phyloP scores from a whole-genome alignment of 2,888 invertebrate genomes.

The Eristalis pertinax region DNA sequence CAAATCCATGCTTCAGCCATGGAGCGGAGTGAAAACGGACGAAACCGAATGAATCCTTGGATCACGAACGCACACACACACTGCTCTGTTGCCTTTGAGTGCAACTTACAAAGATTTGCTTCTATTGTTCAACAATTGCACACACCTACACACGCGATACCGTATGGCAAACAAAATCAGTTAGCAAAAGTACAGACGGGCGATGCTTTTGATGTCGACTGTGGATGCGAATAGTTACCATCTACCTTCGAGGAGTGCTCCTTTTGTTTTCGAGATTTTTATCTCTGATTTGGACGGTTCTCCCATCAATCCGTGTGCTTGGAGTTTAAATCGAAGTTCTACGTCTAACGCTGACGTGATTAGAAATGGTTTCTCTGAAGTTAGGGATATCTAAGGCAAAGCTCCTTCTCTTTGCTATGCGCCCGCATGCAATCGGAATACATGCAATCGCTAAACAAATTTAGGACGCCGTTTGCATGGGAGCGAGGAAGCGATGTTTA shows the following conservation, averaged over 20 bases:
- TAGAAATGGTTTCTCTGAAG: constrained; percentile 30
- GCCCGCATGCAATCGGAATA: not conserved
- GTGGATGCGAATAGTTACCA: not conserved
- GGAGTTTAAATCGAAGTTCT: constrained; percentile 59
- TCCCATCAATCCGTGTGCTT: constrained; percentile 47
- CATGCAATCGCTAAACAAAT: not conserved
- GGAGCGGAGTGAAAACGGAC: constrained; percentile 47
- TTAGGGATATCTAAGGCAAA: not conserved
- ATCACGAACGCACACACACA: constrained; percentile 21
- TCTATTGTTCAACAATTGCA: constrained; percentile 4
- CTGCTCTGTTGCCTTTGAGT: constrained; percentile 38
- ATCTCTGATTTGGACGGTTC: not conserved
- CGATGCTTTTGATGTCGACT: not conserved
- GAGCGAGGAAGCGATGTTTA: no score
- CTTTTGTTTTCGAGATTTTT: constrained; percentile 25
- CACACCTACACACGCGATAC: constrained; percentile 24
- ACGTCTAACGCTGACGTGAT: constrained; percentile 57
- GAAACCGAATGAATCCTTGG: constrained; percentile 47
- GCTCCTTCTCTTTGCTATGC: not conserved
- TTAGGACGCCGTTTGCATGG: no score
- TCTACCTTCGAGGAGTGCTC: constrained; percentile 35
- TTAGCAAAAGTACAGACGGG: constrained; percentile 43
- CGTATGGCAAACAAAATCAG: constrained; percentile 56
- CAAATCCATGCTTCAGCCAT: constrained; percentile 19
- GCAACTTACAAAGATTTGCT: constrained; percentile 48